A percentile compares a stretch with the other conserved stretches of the same genome.
Evolutionary conservation across 2,888 invertebrate genomes (phyloP).

Genomic region (Fissipunctia ypsillon): DNA sequence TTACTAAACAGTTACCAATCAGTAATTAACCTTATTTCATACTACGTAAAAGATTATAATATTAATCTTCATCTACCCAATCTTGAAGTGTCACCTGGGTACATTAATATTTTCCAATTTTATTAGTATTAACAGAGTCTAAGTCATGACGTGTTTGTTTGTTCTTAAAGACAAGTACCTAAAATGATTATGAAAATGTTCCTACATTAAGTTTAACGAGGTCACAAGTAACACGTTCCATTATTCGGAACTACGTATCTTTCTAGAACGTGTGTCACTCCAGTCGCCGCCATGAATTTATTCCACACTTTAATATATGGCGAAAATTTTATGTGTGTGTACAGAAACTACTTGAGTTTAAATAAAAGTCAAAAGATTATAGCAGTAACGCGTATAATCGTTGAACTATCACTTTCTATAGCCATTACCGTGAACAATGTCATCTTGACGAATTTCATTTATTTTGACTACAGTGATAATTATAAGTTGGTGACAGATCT

Average conservation of each 20-base stretch:
- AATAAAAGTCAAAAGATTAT: constrained; percentile 39
- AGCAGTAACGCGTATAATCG: constrained; percentile 38
- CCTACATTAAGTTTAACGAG: constrained; percentile 33
- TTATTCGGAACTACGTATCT: constrained; percentile 9
- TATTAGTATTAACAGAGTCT: constrained; percentile 9
- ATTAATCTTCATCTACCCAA: constrained; percentile 14
- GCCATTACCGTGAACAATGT: constrained; percentile 44
- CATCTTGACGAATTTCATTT: constrained; percentile 25
- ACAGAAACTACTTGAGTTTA: constrained; percentile 43
- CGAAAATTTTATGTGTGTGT: constrained; percentile 53
- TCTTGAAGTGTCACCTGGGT: constrained; percentile 21
- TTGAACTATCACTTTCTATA: constrained; percentile 34
- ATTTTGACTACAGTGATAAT: constrained; percentile 31
- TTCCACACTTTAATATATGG: constrained; percentile 29
- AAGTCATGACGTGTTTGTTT: constrained; percentile 16
- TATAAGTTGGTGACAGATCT: constrained; percentile 26
- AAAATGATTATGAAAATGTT: constrained; percentile 48
- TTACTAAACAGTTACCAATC: background rate
- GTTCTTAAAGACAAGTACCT: constrained; percentile 15
- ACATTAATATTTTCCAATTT: constrained; percentile 16
- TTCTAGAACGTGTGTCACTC: constrained; percentile 19
- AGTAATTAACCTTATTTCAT: constrained; percentile 2
- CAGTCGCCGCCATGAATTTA: constrained; percentile 37
- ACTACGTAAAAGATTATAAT: background rate
- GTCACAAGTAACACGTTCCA: constrained; percentile 6